Evolutionary conservation across 2,888 invertebrate species (phyloP).

Genomic region (Xestia sexstrigata): DNA sequence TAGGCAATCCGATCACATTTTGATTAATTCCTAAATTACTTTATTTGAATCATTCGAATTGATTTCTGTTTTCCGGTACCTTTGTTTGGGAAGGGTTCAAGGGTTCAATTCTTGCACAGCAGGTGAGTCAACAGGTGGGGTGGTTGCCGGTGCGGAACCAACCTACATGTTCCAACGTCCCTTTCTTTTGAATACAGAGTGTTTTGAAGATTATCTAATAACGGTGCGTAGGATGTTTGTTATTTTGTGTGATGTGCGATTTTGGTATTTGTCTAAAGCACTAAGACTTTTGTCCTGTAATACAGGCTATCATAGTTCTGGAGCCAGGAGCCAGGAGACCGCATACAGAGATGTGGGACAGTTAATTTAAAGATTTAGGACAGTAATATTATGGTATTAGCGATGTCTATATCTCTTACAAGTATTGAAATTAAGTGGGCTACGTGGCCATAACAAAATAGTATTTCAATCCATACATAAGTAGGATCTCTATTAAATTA

Average conservation of each 20-base stretch:
- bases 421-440: background rate
- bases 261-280: background rate
- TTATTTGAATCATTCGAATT: constrained; percentile 25
- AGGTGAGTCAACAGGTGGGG: constrained; percentile 90
- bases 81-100: constrained; percentile 57
- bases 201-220: constrained; percentile 42
- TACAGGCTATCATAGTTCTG: background rate
- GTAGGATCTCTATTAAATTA: constrained; percentile 4
- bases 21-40: constrained; percentile 1
- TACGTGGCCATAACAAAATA: background rate
- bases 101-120: constrained; percentile 75
- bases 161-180: constrained; percentile 67
- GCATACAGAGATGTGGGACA: background rate
- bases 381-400: background rate
- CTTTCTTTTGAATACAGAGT: constrained; percentile 59
- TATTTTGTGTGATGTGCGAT: background rate
- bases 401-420: background rate
- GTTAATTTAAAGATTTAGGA: background rate
- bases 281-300: background rate
- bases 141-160: constrained; percentile 84
- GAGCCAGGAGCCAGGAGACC: background rate
- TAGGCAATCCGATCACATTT: background rate
- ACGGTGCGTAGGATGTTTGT: constrained; percentile 8
- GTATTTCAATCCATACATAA: background rate
- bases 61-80: constrained; percentile 40